phyloP scores from a whole-genome alignment of 2,113 vertebrate genomes.

The Hylia prasina region DNA sequence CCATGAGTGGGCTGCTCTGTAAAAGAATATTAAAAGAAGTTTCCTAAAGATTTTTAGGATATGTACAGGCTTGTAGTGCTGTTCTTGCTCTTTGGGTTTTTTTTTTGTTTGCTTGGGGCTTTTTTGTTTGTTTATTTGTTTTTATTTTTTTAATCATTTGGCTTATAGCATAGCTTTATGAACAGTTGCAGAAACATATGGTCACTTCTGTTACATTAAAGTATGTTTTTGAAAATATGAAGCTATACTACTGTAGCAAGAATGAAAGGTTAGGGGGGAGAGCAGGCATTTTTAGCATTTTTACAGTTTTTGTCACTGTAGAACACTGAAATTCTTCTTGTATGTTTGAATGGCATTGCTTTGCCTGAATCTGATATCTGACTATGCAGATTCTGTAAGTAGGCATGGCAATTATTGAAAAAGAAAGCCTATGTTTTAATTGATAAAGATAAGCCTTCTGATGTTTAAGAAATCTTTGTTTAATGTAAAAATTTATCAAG shows the following conservation, averaged over 20 bases:
- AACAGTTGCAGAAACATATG: not conserved
- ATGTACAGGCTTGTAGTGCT: not conserved
- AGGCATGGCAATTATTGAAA: not conserved
- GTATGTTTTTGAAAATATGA: not conserved
- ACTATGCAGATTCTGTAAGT: not conserved
- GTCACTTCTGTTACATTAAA: not conserved
- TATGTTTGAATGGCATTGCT: not conserved
- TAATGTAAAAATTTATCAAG: not conserved
- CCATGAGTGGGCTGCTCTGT: not conserved
- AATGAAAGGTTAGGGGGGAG: not conserved
- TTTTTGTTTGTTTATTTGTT: not conserved
- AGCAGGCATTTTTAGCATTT: not conserved
- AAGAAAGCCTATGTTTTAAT: not conserved
- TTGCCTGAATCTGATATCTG: not conserved
- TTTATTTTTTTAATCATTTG: not conserved
- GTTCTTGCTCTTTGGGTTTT: not conserved
- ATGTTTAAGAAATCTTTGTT: not conserved
- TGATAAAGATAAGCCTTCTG: not conserved
- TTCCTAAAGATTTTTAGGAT: not conserved
- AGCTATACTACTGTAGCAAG: not conserved
- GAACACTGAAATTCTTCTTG: not conserved
- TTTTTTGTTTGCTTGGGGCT: not conserved
- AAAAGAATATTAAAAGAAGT: not conserved
- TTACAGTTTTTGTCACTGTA: not conserved
- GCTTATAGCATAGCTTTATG: not conserved